Evolutionary conservation across 2,797 vertebrate genomes (phyloP), one percentile per base, ranked within the genome.

Genomic region (Sphenodon punctatus): DNA sequence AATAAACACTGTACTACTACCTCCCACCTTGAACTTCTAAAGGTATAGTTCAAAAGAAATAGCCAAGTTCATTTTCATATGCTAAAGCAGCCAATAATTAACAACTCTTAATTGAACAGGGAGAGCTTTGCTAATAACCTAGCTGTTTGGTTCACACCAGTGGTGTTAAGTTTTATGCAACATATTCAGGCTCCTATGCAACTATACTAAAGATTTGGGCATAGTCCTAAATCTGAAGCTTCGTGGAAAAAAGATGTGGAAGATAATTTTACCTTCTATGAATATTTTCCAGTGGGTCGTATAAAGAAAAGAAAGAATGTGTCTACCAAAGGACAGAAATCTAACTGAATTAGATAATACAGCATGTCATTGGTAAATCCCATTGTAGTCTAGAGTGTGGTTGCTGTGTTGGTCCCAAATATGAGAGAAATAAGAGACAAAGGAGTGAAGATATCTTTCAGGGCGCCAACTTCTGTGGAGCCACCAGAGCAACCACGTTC

Each of bases 21-120:
- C n/a, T 94, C 93, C 88, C 94, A 96, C 90, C 91, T 95, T 94
- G 88, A 96, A 94, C 95, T 96, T 96, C 93, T 95, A 92, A 94
- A 88, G 88, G 90, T 60, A 70, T 43, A 88, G 91, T 94, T 96
- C 95, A 96, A 95, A 96, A 93, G 89, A 79, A 87, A 90, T 78
- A 78, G 19, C 23, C 85, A 93, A 91, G 90, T 92, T 88, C 87
- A 90, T 91, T 91, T 90, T 93, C 60, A 60, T 88, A 92, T 74
- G 75, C 46, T 79, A 77, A 87, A 80, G 88, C 3, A 66, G 68
- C 16, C 46, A 67, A 78, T 66, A 78, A 81, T 61, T 75, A 75
- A 76, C 75, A 64, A 60, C 19, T 3, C 32, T 61, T 27, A 55
- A 32, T 77, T 71, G 82, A 80, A 74, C 12, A 88, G 41, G 78